phyloP scores from a whole-genome alignment of 2,113 vertebrate genomes.

The Brachirus orientalis region DNA sequence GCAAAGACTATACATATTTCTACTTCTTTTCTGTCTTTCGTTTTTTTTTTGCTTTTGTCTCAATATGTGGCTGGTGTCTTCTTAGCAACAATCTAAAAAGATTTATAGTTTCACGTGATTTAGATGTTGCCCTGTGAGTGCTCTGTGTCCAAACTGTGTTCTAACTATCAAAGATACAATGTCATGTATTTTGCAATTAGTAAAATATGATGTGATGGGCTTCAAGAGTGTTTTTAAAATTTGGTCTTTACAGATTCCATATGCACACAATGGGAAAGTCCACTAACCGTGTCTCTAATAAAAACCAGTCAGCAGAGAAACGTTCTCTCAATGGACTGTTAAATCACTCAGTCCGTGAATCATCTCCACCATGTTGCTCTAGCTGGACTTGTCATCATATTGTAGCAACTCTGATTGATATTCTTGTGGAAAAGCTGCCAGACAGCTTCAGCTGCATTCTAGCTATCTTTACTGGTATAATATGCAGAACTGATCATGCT shows the following conservation, averaged over 20 bases:
- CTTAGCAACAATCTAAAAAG: background rate
- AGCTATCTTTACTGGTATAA: slow-evolving; percentile 51
- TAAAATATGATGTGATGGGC: background rate
- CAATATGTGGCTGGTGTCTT: background rate
- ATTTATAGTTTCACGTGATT: slow-evolving; percentile 1
- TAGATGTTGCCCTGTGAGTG: background rate
- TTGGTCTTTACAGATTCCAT: background rate
- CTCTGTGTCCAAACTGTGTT: background rate
- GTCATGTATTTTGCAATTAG: background rate
- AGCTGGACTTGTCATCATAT: slow-evolving; percentile 70
- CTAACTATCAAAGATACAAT: background rate
- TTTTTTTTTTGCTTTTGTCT: background rate
- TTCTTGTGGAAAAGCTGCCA: slow-evolving; percentile 57
- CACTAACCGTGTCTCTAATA: slow-evolving; percentile 27
- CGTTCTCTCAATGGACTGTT: slow-evolving; percentile 39
- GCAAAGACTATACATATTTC: background rate
- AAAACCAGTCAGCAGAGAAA: slow-evolving; percentile 22
- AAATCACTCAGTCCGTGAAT: slow-evolving; percentile 63
- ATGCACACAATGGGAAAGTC: slow-evolving; percentile 1
- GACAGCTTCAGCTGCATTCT: slow-evolving; percentile 58
- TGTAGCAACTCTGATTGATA: slow-evolving; percentile 68
- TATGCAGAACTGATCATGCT: slow-evolving; percentile 61
- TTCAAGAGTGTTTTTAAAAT: background rate
- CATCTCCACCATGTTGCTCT: slow-evolving; percentile 58
- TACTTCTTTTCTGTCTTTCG: background rate